phyloP scores from a whole-genome alignment of 2,888 invertebrate genomes.

The Clitarchus hookeri region DNA sequence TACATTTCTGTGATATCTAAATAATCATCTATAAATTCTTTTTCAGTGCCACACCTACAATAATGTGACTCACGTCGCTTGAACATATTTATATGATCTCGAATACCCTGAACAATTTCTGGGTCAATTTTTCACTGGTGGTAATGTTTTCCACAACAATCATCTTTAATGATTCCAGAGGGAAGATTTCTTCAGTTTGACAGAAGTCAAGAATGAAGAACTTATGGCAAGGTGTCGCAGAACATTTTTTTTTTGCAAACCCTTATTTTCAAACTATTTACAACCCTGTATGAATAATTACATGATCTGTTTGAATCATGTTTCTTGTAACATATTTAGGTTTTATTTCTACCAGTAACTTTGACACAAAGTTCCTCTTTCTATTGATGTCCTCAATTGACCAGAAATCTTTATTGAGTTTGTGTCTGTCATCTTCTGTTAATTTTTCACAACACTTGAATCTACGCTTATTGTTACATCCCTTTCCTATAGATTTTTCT shows the following conservation, averaged over 20 bases:
- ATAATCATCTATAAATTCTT: background rate
- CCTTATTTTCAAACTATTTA: background rate
- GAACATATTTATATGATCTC: slow-evolving; percentile 8
- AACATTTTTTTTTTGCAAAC: background rate
- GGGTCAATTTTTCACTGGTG: background rate
- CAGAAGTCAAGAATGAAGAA: background rate
- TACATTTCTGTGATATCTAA: background rate
- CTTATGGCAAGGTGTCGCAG: background rate
- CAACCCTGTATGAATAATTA: background rate
- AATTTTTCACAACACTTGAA: background rate
- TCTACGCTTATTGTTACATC: too few species aligned
- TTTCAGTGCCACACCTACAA: background rate
- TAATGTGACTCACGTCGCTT: background rate
- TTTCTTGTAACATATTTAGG: slow-evolving; percentile 1
- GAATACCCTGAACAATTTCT: slow-evolving; percentile 14
- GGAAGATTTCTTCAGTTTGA: background rate
- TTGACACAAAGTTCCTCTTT: background rate
- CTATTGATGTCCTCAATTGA: background rate
- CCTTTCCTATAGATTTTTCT: too few species aligned
- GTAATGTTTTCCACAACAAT: background rate
- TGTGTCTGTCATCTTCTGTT: background rate
- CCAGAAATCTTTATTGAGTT: slow-evolving; percentile 9
- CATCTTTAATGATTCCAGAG: background rate
- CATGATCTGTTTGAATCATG: background rate
- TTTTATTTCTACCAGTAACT: background rate